Conservation (phyloP, 2,888 invertebrate species). For the Idaea dimidiata region DNA sequence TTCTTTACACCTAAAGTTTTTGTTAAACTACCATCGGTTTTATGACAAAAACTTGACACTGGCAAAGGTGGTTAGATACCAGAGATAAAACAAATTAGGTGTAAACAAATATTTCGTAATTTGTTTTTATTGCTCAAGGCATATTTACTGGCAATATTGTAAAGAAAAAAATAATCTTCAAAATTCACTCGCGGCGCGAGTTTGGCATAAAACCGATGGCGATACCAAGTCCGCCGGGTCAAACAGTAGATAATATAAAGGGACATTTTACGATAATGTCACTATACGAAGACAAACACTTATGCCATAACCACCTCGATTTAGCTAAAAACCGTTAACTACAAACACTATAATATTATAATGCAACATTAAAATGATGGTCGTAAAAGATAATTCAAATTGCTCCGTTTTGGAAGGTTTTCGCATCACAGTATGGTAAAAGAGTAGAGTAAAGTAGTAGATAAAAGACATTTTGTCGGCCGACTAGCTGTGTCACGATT, state of each 20-base stretch:
- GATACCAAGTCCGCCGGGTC: neutral
- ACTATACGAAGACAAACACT: neutral
- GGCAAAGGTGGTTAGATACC: too few relatives aligned
- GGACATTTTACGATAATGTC: neutral
- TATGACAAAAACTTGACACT: too few relatives aligned
- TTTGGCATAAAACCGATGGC: too few relatives aligned
- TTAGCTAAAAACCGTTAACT: neutral
- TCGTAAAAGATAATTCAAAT: slow-evolving; percentile 48
- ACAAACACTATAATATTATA: slow-evolving; percentile 31
- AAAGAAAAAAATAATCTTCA: too few relatives aligned
- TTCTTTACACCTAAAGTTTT: too few relatives aligned
- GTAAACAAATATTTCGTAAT: too few relatives aligned
- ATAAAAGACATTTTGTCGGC: neutral
- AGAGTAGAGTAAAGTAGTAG: neutral
- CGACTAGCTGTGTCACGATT: neutral
- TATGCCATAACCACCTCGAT: slow-evolving; percentile 4
- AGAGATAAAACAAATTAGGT: too few relatives aligned
- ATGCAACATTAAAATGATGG: slow-evolving; percentile 43
- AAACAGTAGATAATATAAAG: neutral
- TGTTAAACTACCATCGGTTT: too few relatives aligned
- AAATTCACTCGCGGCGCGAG: too few relatives aligned
- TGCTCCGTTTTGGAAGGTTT: slow-evolving; percentile 33
- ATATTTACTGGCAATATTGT: too few relatives aligned
- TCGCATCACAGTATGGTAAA: slow-evolving; percentile 29
- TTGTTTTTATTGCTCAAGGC: too few relatives aligned